Evolutionary conservation across 2,113 vertebrate genomes (phyloP).

Genomic region (Charina bottae): DNA sequence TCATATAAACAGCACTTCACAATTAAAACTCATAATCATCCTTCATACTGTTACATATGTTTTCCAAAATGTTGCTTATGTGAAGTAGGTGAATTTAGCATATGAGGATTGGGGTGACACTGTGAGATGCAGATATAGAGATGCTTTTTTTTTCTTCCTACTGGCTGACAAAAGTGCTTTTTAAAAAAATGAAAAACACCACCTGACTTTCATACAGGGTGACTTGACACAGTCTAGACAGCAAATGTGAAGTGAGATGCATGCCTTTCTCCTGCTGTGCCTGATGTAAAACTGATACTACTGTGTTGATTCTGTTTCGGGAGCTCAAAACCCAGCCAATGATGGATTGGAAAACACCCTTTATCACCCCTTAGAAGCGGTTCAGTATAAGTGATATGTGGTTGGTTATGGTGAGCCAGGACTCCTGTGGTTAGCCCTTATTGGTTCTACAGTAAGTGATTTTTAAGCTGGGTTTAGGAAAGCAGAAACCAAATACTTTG

Average conservation of each 20-base stretch:
- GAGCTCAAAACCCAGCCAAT: constrained; percentile 14
- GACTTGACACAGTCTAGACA: constrained; percentile 27
- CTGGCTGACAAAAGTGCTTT: not conserved
- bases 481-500: not conserved
- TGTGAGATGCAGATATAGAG: not conserved
- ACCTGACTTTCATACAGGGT: accelerated
- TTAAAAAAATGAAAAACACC: not conserved
- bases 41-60: not conserved
- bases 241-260: not conserved
- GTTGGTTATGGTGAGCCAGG: not conserved
- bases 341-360: constrained; percentile 18
- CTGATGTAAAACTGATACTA: not conserved
- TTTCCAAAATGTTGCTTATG: not conserved
- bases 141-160: not conserved
- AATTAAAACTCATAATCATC: not conserved
- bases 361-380: not conserved
- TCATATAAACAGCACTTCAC: not conserved
- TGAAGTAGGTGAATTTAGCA: not conserved
- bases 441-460: constrained; percentile 4
- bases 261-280: constrained; percentile 11
- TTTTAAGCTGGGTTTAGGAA: constrained; percentile 38
- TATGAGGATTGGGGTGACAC: not conserved
- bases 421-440: constrained; percentile 36
- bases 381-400: constrained; percentile 7
- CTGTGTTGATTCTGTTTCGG: not conserved